These are phyloP conservation scores for Drosophila cardini DNA, from an alignment of 1,140 invertebrate species.

Conservation along the genomic window DNA sequence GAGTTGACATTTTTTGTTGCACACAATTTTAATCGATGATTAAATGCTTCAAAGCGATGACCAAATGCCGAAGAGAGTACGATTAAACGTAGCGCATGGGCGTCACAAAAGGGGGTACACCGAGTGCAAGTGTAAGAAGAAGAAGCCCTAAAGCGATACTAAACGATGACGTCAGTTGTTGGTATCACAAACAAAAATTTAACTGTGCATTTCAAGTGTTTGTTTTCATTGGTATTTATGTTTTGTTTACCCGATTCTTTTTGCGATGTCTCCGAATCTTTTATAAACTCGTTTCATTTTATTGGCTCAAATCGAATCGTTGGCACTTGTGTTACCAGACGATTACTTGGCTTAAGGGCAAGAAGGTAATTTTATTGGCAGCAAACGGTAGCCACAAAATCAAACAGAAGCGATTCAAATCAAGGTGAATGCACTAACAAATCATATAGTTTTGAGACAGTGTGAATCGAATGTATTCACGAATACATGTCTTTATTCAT, in stretches of 20 bases:
- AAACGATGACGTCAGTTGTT: slow-evolving; percentile 29
- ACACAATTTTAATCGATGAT: slow-evolving; percentile 30
- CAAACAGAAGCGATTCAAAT: slow-evolving; percentile 1
- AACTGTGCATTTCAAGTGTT: slow-evolving; percentile 64
- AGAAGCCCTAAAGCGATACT: not conserved
- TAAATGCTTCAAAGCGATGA: slow-evolving; percentile 12
- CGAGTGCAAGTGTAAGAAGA: not conserved
- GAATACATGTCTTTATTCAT: not conserved
- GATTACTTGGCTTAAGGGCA: slow-evolving; percentile 17
- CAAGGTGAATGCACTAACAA: slow-evolving; percentile 23
- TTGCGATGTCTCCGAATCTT: slow-evolving; percentile 26
- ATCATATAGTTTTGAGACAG: not conserved
- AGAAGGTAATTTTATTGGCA: not conserved
- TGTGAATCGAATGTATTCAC: not conserved
- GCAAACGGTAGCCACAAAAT: not conserved
- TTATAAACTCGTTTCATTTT: slow-evolving; percentile 43
- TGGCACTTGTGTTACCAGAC: slow-evolving; percentile 15
- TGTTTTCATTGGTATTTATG: slow-evolving; percentile 39
- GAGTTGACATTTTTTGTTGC: slow-evolving; percentile 22
- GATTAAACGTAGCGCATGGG: slow-evolving; percentile 30
- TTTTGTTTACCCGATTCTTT: slow-evolving; percentile 19
- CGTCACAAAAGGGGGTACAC: not conserved
- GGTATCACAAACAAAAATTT: slow-evolving; percentile 39
- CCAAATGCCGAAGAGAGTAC: slow-evolving; percentile 11
- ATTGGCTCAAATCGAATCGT: slow-evolving; percentile 15